Evolutionary conservation across 1,140 invertebrate species (phyloP).

Genomic region (Drosophila gunungcola): DNA sequence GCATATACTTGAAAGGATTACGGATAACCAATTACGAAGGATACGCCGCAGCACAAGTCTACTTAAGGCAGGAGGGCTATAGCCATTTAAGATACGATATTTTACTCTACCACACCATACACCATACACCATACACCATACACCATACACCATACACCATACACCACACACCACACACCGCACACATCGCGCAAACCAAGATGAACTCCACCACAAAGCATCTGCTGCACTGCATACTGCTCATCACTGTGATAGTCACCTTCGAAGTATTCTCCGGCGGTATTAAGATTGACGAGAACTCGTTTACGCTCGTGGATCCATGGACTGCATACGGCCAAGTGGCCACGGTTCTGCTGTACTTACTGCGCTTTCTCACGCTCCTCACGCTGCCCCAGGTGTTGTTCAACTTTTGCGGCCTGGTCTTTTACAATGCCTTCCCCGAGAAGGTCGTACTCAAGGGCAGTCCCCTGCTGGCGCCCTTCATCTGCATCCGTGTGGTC

Average conservation of each 20-base stretch:
- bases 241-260: conserved; percentile 90
- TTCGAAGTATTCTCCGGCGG: conserved; percentile 93
- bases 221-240: conserved; percentile 91
- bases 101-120: background rate
- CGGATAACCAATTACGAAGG: background rate
- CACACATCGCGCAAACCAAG: conserved; percentile 39
- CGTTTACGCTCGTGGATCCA: conserved; percentile 89
- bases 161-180: no score
- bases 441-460: conserved; percentile 96
- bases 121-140: background rate
- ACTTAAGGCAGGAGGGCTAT: conserved; percentile 31
- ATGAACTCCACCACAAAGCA: conserved; percentile 89
- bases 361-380: conserved; percentile 92
- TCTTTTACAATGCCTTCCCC: conserved; percentile 97
- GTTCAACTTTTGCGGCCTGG: conserved; percentile 96
- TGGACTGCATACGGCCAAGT: conserved; percentile 92
- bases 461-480: conserved; percentile 95
- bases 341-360: conserved; percentile 90
- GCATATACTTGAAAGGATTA: background rate
- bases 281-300: conserved; percentile 88
- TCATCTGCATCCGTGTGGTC: conserved; percentile 97
- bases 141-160: background rate
- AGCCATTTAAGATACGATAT: conserved; percentile 16
- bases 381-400: conserved; percentile 95
- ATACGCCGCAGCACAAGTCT: conserved; percentile 31